Evolutionary conservation across 2,113 vertebrate genomes (phyloP), one percentile per base, ranked within the genome.

Genomic region (Xenopus tropicalis): DNA sequence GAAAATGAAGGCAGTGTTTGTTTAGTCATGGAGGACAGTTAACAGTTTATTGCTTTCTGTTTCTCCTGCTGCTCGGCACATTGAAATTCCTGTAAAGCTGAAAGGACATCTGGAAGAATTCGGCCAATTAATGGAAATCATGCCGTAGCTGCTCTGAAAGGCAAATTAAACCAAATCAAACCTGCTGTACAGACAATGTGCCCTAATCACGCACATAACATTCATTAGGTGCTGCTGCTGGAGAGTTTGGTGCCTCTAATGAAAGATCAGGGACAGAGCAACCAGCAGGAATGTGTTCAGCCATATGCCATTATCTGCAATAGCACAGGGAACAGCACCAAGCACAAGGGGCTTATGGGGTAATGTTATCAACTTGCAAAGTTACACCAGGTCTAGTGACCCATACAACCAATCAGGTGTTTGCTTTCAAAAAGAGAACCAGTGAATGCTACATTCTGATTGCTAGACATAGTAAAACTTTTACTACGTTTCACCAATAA

Each of bases 51-150:
- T 91, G 91, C 91, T 91, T 90, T 85, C 81, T 87, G 81, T 84
- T 88, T 81, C 87, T 81, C 90, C 90, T 87, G 90, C 89, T 90
- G 89, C 86, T 91, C 85, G n/a, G 85, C 78, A 88, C 88, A 92
- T 88, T 89, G 88, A 92, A 93, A 93, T 92, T 91, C 91, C 89
- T 90, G 89, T 89, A 92, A 91, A 90, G 88, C 86, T 89, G 90
- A 91, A 91, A 89, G 91, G 90, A 90, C 90, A 92, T 93, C 91
- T 92, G 90, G 88, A 91, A 92, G 92, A 92, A 92, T 92, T 91
- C 90, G 89, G 87, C 87, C 90, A 91, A 92, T 93, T 92, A 92
- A 91, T 91, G 85, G 85, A 87, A 91, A 88, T 90, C 89, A 91
- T 78, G 78, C 89, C 88, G 87, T 86, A 90, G 86, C 87, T 70